Evolutionary conservation across 2,888 invertebrate species (phyloP).

Genomic region (Andricus quercusramuli): DNA sequence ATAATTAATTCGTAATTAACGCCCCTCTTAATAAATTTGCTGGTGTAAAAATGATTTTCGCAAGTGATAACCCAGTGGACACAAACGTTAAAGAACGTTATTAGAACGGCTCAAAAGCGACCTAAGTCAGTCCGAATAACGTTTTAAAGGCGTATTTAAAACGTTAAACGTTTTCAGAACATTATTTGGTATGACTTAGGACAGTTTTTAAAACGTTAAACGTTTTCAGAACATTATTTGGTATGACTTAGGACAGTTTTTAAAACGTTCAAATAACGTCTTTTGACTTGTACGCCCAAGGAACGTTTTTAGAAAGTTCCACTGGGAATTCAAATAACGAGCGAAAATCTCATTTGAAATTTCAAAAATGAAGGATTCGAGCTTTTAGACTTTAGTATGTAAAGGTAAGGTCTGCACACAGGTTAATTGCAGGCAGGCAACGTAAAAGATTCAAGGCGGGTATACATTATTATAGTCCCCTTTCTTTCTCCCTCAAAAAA

Average conservation of each 20-base stretch:
- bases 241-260: too few relatives aligned
- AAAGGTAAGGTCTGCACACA: constrained; percentile 16
- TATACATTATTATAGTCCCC: background rate
- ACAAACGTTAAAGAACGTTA: too few relatives aligned
- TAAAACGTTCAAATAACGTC: too few relatives aligned
- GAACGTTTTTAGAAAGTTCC: too few relatives aligned
- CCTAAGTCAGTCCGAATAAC: too few relatives aligned
- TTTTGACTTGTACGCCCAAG: too few relatives aligned
- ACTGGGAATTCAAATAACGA: background rate
- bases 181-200: too few relatives aligned
- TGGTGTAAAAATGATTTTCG: background rate
- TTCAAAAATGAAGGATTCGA: background rate
- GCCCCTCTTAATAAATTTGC: background rate
- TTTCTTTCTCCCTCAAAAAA: background rate
- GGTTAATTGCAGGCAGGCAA: constrained; percentile 18
- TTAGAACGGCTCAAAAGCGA: too few relatives aligned
- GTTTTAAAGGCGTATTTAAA: too few relatives aligned
- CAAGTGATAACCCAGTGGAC: background rate
- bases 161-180: too few relatives aligned
- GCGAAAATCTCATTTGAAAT: background rate
- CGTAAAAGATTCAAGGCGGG: constrained; percentile 13
- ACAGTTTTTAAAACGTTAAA: too few relatives aligned
- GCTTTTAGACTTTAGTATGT: background rate
- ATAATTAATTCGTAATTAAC: background rate
- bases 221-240: too few relatives aligned